A percentile compares a stretch with the other conserved stretches of the same genome.
These are phyloP conservation scores for Paracentrotus lividus DNA, from an alignment of 53 echinoderm and acorn worm species.

Conservation along the genomic window DNA sequence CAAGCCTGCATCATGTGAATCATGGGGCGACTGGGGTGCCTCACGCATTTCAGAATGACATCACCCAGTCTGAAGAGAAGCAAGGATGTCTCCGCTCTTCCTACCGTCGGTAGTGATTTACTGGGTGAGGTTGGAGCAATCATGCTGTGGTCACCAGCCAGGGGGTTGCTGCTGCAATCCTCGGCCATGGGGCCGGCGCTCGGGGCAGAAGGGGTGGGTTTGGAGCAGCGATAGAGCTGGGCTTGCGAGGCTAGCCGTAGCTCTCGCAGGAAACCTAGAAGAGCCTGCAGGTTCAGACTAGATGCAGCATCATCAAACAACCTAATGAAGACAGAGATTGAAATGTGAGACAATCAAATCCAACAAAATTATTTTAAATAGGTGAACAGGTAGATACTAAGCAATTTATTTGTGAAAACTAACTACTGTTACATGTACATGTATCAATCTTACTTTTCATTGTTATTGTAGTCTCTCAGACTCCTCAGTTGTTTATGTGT, in stretches of 20 bases:
- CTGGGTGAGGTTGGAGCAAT: slow-evolving; percentile 98
- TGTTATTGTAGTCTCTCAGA: too few species aligned
- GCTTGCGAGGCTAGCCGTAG: slow-evolving; percentile 86
- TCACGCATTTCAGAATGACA: slow-evolving; percentile 93
- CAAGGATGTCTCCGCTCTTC: slow-evolving; percentile 91
- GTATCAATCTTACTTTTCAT: too few species aligned
- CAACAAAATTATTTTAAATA: background rate
- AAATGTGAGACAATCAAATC: background rate
- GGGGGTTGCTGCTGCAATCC: slow-evolving; percentile 3
- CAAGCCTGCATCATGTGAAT: slow-evolving; percentile 98
- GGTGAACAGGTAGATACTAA: too few species aligned
- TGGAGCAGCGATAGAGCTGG: slow-evolving; percentile 87
- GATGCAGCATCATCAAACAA: slow-evolving; percentile 97
- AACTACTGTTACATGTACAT: too few species aligned
- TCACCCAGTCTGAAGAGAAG: slow-evolving; percentile 96
- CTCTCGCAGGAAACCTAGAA: slow-evolving; percentile 92
- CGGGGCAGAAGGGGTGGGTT: background rate
- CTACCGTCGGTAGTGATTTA: slow-evolving; percentile 90
- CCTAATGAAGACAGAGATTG: slow-evolving; percentile 67
- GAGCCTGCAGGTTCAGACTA: slow-evolving; percentile 91
- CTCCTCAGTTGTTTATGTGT: too few species aligned
- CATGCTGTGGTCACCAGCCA: slow-evolving; percentile 72
- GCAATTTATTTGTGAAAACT: too few species aligned
- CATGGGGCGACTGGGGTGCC: slow-evolving; percentile 89
- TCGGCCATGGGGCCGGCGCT: background rate